A percentile compares a stretch with the other conserved stretches of the same genome.
Conservation (phyloP, 2,888 invertebrate species). For the Ceramica pisi region DNA sequence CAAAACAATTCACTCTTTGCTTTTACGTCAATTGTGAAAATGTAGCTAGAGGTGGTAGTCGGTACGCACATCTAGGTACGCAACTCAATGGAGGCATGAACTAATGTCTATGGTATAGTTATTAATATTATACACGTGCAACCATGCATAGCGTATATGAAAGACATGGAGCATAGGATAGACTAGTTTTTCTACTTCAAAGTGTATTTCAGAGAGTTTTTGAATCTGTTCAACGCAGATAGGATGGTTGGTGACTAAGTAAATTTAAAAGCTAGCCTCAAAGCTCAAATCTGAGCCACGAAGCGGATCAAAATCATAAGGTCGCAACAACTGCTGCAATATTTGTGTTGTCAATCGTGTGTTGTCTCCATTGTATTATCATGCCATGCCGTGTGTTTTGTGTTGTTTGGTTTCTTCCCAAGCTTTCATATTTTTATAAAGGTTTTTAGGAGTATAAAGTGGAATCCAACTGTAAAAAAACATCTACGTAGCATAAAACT, state of each 20-base stretch:
- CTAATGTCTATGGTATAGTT: too few relatives aligned
- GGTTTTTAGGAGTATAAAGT: neutral
- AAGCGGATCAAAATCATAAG: neutral
- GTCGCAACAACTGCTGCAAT: neutral
- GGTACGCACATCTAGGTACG: neutral
- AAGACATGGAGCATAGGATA: too few relatives aligned
- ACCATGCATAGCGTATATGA: too few relatives aligned
- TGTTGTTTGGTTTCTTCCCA: slow-evolving; percentile 5
- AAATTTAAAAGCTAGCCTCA: neutral
- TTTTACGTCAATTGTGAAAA: neutral
- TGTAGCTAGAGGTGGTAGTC: neutral
- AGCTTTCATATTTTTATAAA: neutral
- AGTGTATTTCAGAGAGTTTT: neutral
- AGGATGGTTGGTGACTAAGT: neutral
- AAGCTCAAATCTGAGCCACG: neutral
- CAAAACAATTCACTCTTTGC: slow-evolving; percentile 29
- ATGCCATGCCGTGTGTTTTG: neutral
- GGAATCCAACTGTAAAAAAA: neutral
- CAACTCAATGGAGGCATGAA: neutral
- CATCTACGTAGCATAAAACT: neutral
- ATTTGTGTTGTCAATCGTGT: slow-evolving; percentile 5
- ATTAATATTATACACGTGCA: too few relatives aligned
- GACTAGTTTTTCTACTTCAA: neutral
- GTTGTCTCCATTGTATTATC: slow-evolving; percentile 15
- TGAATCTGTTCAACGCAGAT: neutral